These are phyloP conservation scores for Archivesica marissinica DNA, from an alignment of 1,140 invertebrate genomes.

Conservation along the genomic window DNA sequence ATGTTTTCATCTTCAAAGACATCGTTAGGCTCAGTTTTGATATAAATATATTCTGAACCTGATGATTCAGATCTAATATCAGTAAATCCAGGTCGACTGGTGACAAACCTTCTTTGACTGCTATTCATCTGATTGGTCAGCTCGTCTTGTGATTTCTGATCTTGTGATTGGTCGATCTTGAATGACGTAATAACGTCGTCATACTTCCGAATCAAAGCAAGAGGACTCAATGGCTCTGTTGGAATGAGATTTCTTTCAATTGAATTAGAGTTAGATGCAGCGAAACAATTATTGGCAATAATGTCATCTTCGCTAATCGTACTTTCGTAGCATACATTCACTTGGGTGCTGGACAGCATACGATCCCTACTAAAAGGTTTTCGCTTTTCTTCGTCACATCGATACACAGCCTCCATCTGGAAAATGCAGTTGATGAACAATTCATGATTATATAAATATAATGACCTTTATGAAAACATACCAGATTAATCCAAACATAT, in stretches of 20 bases:
- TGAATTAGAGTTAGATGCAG: not conserved
- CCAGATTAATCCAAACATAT: too few relatives aligned
- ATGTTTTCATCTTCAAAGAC: not conserved
- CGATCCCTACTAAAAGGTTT: not conserved
- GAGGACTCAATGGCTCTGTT: not conserved
- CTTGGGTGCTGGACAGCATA: constrained; percentile 3
- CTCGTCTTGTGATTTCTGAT: not conserved
- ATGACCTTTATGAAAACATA: too few relatives aligned
- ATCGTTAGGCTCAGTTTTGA: not conserved
- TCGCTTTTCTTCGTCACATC: not conserved
- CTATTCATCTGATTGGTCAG: not conserved
- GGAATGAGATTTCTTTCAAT: not conserved
- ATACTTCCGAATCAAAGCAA: constrained; percentile 10
- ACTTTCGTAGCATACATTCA: constrained; percentile 38
- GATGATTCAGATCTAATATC: not conserved
- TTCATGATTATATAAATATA: too few relatives aligned
- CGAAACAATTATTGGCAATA: not conserved
- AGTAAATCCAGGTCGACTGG: not conserved
- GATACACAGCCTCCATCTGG: constrained; percentile 43
- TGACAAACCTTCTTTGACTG: not conserved
- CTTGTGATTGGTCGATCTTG: constrained; percentile 35
- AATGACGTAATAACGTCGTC: constrained; percentile 41
- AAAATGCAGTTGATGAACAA: too few relatives aligned
- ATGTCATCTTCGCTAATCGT: constrained; percentile 3
- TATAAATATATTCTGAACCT: constrained; percentile 13